Base-by-base conservation (phyloP, 2,888 invertebrate genomes). In the Balanococcus diminutus region DNA sequence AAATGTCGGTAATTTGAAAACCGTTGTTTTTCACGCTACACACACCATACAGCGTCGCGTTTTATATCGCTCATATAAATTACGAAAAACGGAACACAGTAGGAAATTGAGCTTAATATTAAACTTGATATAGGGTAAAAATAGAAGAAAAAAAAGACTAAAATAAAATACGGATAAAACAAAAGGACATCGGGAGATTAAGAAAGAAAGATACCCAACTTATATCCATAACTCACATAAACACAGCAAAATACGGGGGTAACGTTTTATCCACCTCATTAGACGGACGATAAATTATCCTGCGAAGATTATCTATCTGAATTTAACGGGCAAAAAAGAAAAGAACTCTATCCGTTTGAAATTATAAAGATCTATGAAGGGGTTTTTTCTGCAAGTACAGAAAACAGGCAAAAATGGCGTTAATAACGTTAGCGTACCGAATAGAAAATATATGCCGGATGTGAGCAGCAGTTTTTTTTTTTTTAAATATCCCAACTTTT, bases 21-120 rank as follows among this genome's bases (percentile, higher is more conserved):
- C 82, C 61, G 82, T 61, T 83, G 82, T 83, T 83, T 83, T 83
- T 83, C 82, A 83, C 82, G 82, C 82, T 83, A 83, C 61, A 28
- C 42, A 42, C 42, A 16, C 51, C 82, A 51, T 83, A 83, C 82
- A 61, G 28, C 19, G n/a, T n/a, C n/a, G 22, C 51, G 16, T 82
- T 81, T 83, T 83, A 56, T 51, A 61, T 31, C 28, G 82, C 82
- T n/a, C n/a, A 61, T 83, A 83, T 56, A 83, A 83, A 83, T 83
- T 83, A 51, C 56, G 32, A 51, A 61, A 31, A 56, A 51, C 56
- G 82, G 22, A 83, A 31, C 82, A 61, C 51, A 83, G 82, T 51
- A 83, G 82, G 61, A 83, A 83, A 83, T 83, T 83, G 82, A 83
- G 82, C 56, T 83, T 83, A 83, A 83, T 83, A 83, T 83, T 83